Conservation (phyloP, 2,113 vertebrate genomes). For the Cnemophilus loriae region DNA sequence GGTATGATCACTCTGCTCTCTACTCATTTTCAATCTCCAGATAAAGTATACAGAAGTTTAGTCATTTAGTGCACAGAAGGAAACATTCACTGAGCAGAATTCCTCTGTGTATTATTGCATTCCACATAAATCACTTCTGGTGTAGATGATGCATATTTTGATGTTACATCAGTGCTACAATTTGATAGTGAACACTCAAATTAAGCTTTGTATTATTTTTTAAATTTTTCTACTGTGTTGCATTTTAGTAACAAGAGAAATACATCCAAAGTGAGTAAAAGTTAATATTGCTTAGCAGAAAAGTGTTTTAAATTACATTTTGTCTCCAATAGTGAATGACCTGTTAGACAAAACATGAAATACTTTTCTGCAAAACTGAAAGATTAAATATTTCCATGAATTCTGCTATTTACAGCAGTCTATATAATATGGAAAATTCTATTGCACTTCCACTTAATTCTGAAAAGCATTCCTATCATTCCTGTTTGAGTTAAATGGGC, state of each 20-base stretch:
- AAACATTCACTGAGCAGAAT: not conserved
- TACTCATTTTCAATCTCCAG: not conserved
- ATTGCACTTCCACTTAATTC: not conserved
- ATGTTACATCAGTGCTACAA: not conserved
- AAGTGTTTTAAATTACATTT: not conserved
- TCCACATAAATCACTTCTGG: not conserved
- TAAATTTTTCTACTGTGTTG: not conserved
- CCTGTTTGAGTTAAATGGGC: not conserved
- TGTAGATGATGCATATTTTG: not conserved
- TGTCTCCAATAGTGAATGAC: not conserved
- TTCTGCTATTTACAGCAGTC: not conserved
- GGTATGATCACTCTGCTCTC: not conserved
- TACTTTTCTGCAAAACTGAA: not conserved
- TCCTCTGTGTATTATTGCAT: not conserved
- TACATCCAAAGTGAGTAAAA: not conserved
- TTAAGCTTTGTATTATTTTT: not conserved
- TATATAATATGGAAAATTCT: not conserved
- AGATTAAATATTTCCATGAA: not conserved
- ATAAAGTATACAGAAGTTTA: not conserved
- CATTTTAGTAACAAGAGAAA: not conserved
- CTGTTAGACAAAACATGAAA: not conserved
- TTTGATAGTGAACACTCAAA: not conserved
- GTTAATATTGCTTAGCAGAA: not conserved
- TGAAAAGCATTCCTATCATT: not conserved
- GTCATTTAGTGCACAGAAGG: not conserved